Percentiles rank a stretch among this genome's conserved stretches.
Evolutionary conservation across 2,797 vertebrate species (phyloP).

Genomic region (Poecilia velifera): DNA sequence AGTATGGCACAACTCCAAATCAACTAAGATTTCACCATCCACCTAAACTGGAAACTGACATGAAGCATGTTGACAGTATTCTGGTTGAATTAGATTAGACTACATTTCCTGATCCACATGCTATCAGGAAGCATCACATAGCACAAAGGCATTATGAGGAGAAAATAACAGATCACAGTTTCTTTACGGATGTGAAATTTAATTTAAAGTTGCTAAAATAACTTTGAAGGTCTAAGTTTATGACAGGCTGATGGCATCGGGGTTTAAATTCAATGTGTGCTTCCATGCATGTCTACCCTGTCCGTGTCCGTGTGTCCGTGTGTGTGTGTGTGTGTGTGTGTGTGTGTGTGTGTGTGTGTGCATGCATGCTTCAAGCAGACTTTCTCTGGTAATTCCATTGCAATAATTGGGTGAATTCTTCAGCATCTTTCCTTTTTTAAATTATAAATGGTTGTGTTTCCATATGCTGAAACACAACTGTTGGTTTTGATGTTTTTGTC

Average conservation of each 20-base stretch:
- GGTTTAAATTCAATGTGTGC: slow-evolving; percentile 27
- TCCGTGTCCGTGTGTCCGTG: neutral
- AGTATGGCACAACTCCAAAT: neutral
- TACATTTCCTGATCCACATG: neutral
- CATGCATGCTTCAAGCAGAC: slow-evolving; percentile 27
- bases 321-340: slow-evolving; percentile 2
- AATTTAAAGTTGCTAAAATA: neutral
- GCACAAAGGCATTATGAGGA: neutral
- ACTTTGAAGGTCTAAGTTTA: neutral
- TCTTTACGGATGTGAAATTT: neutral
- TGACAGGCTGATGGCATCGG: neutral
- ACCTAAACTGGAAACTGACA: neutral
- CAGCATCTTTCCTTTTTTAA: neutral
- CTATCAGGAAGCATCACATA: too few relatives aligned
- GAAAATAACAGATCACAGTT: neutral
- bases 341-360: neutral
- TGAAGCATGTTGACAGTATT: neutral
- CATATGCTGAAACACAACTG: neutral
- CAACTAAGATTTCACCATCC: neutral
- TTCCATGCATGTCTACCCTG: slow-evolving; percentile 23
- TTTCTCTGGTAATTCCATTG: neutral
- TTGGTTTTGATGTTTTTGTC: neutral
- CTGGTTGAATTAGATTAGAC: neutral
- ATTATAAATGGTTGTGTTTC: too few relatives aligned
- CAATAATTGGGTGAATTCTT: neutral